Conservation (phyloP, 2,113 vertebrate genomes). For the Pseudopodoces humilis region DNA sequence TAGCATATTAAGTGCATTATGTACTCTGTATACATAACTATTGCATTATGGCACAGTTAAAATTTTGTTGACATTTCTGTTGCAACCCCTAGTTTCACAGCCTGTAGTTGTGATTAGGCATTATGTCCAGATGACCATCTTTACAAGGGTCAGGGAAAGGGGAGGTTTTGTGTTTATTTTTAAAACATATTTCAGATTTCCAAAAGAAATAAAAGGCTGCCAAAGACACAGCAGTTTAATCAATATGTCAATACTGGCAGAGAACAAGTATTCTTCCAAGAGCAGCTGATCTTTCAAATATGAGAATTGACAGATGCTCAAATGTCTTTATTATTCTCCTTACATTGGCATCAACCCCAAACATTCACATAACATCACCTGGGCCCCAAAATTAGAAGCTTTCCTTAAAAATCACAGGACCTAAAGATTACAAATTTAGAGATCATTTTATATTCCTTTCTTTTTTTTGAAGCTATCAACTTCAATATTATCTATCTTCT, state of each 20-base stretch:
- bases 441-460: neutral
- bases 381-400: neutral
- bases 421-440: neutral
- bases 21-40: constrained; percentile 6
- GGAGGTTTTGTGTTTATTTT: neutral
- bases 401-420: neutral
- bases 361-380: neutral
- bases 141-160: neutral
- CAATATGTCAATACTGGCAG: neutral
- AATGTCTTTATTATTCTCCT: neutral
- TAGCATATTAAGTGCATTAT: constrained; percentile 24
- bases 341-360: neutral
- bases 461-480: neutral
- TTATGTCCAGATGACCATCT: neutral
- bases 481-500: neutral
- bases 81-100: neutral
- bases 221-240: constrained; percentile 17
- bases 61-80: neutral
- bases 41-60: neutral
- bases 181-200: neutral
- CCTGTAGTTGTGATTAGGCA: neutral
- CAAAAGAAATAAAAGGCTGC: constrained; percentile 7
- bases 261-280: neutral
- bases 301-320: neutral
- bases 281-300: neutral